Evolutionary conservation across 2,888 invertebrate species (phyloP), one percentile per base, ranked within the genome.

Genomic region (Charanyca ferruginea): DNA sequence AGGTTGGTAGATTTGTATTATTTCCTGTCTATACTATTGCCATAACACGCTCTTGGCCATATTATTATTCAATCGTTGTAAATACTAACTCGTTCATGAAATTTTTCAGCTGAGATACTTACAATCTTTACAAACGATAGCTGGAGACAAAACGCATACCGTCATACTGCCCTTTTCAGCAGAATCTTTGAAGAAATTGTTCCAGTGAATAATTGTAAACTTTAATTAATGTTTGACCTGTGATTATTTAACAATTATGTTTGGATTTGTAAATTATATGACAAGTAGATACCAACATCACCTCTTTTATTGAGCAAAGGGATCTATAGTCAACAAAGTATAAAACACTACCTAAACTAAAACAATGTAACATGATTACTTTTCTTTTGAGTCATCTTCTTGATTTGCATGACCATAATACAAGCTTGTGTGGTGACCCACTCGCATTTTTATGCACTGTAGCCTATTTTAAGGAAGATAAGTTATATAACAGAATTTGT

Each of bases 121-220:
- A 73, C 98, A 99, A 95, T 98, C 98, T 0, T 92, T 99, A 69
- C 98, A 97, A 93, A 97, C 97, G 85, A 98, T 99, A 84, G 97
- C 98, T 0, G 97, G 98, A 0, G 98, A 98, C 88, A 98, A 98
- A 91, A 98, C 98, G 85, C 98, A 98, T 0, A 98, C 98, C 0
- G 98, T 98, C 79, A 97, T 99, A 18, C 98, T 99, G 91, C 98
- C 98, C 1, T 92, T 98, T 77, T 98, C 98, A 2, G 96, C 97
- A 84, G 98, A 98, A 77, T 93, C 96, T 59, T 68, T 96, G 9
- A 85, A 95, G 52, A 92, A 94, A 57, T 93, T 91, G 35, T 84
- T 88, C 52, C 79, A 81, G 6, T 84, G 58, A 84, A 22, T 22
- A 22, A 9, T 3, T 11, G 4, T 1, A 41, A 44, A n/a, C 1